Evolutionary conservation across 1,140 invertebrate species (phyloP), one percentile per base, ranked within the genome.

Genomic region (Conopomorpha cramerella): DNA sequence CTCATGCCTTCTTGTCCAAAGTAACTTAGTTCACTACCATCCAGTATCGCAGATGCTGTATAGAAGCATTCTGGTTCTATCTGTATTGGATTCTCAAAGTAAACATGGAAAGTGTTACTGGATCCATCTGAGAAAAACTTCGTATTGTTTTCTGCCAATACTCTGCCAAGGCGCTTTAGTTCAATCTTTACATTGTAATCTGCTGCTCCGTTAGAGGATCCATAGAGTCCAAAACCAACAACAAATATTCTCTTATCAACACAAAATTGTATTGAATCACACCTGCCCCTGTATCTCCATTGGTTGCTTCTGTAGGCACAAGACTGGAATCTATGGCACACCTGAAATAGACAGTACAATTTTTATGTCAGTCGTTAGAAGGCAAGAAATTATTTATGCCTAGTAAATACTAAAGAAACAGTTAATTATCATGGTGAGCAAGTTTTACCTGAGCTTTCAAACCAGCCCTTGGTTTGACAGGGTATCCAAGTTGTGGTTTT

Each of bases 251-350:
- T 82, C 41, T 89, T 89, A 64, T 96, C 93, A 3, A 95, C 93
- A 48, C 89, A 92, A 64, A 96, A 96, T 55, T 95, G 93, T 55
- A 96, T 95, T 18, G 90, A 92, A 55, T 95, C 93, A 58, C 92
- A 95, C 29, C 93, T 81, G 8, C 93, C 93, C 53, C 93, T 81
- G 60, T 95, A 96, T 19, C 93, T 83, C 93, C 93, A 96, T 55
- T 98, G 95, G 64, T 97, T 98, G 55, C 91, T 94, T 46, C 95
- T 84, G 65, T 97, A 97, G 2, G 95, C 95, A 57, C 92, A 96
- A 1, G 94, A 96, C 66, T 95, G 92, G 64, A 98, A 98, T 63
- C 95, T 82, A 64, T 95, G 93, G 56, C 94, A 96, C 8, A 93
- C 88, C 88, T 90, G 67, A 15, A 78, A 76, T 30, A 52, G 39